Base-by-base conservation (phyloP, 2,113 vertebrate genomes). In the Butorides virescens region DNA sequence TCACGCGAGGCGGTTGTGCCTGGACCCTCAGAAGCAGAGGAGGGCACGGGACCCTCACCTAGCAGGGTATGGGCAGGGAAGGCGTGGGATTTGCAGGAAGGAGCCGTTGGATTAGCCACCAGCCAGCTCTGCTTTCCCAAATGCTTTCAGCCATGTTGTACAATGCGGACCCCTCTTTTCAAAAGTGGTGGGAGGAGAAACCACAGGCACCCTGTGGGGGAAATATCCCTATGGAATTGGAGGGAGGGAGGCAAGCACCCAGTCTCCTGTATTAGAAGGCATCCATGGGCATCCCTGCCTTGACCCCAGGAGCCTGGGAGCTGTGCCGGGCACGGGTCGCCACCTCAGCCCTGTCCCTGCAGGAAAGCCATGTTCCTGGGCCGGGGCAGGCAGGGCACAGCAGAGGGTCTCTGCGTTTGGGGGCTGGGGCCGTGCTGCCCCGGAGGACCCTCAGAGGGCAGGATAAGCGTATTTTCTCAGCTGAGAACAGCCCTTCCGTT, bases 401-500 rank as follows among this genome's bases (percentile, higher is more conserved):
- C 72, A 26, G 46, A 73, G 34, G 39, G 79, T 29, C 36, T 68
- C 67, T 1, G 17, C 1, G 4, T 13, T 30, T 0, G 16, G 62
- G 67, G 65, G 58, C 68, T 1, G 1, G 47, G 74, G 83, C 70
- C 0, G 0, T 21, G 65, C 86, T 90, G 92, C 56, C 77, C 65
- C 5, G 4, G 16, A 88, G 93, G 72, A 86, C 78, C 70, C 94
- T 50, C 5, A 1, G 82, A 73, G 27, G 53, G 91, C 93, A 97
- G 97, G 97, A 97, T 95, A 62, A 97, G 90, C 7, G 2, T 96
- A 68, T 95, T 97, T 97, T 91, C 89, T 94, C 93, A 97, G 81
- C 84, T 72, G 76, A 90, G 90, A 81, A 93, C 91, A 93, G 91
- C 95, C 96, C 92, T 97, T 96, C 96, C 96, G 67, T 95, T 97